These are phyloP conservation scores for Potorous gilbertii DNA, from an alignment of 2,797 vertebrate genomes.

Conservation along the genomic window DNA sequence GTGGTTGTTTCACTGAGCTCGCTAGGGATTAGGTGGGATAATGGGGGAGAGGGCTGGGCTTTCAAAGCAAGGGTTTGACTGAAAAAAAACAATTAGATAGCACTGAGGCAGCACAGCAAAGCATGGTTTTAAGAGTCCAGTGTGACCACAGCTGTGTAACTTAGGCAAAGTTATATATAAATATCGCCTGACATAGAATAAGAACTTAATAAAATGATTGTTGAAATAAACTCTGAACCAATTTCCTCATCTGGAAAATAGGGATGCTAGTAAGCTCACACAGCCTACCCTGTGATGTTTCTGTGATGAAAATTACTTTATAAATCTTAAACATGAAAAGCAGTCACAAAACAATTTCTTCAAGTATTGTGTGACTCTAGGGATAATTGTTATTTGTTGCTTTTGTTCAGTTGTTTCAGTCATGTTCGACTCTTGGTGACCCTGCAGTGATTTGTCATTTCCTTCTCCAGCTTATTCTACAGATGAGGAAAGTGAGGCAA, in stretches of 20 bases:
- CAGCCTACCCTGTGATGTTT: not conserved
- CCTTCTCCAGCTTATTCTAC: not conserved
- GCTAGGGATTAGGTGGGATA: not conserved
- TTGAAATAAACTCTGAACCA: not conserved
- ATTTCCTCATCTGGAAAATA: not conserved
- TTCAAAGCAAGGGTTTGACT: not conserved
- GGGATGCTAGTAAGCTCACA: not conserved
- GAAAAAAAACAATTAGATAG: not conserved
- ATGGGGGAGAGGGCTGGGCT: not conserved
- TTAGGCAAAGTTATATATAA: not conserved
- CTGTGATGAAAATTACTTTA: not conserved
- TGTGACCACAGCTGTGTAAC: no score
- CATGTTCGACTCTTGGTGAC: not conserved
- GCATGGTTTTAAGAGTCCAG: no score
- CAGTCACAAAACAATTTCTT: not conserved
- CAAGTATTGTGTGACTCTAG: not conserved
- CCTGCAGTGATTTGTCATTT: no score
- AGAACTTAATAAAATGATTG: not conserved
- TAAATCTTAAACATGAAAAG: not conserved
- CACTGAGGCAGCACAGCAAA: not conserved
- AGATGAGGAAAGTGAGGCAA: not conserved
- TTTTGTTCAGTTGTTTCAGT: not conserved
- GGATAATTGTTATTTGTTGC: not conserved
- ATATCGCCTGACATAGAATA: not conserved
- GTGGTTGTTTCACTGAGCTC: not conserved